Conservation (phyloP, 35 echinoderm and acorn worm genomes). For the Nesometra sesokonis region DNA sequence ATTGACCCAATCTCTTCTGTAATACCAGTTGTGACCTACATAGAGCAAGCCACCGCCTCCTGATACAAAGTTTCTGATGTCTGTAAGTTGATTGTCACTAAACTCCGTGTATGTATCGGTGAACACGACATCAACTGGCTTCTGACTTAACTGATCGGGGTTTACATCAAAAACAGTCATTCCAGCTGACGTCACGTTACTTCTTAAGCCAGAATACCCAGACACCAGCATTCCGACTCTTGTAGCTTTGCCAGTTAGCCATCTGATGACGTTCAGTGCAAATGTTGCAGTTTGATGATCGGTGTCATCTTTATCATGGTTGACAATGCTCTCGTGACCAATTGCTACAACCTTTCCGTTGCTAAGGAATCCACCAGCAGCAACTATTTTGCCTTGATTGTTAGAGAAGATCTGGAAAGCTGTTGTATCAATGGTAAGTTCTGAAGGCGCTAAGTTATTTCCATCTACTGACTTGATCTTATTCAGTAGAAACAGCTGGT, state of each 20-base stretch:
- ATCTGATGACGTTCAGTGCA: not conserved
- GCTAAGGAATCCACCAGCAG: not conserved
- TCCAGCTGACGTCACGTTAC: not conserved
- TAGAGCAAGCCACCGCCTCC: not conserved
- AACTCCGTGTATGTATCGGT: not conserved
- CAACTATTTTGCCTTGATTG: not conserved
- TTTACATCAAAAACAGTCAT: not conserved
- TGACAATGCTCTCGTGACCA: not conserved
- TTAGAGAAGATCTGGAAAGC: not conserved
- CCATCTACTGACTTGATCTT: not conserved
- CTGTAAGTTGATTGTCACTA: not conserved
- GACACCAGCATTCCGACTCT: not conserved
- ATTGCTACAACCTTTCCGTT: not conserved
- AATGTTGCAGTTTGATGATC: not conserved
- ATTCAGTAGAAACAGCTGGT: not conserved
- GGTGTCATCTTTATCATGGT: not conserved
- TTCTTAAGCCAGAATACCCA: not conserved
- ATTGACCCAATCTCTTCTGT: not conserved
- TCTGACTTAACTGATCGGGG: not conserved
- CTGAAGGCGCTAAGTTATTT: not conserved
- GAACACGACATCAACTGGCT: not conserved
- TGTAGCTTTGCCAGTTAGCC: not conserved
- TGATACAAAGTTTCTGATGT: not conserved
- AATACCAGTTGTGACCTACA: not conserved
- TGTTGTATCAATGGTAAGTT: not conserved